Evolutionary conservation across 2,888 invertebrate genomes (phyloP), one percentile per base, ranked within the genome.

Genomic region (Dioctria linearis): DNA sequence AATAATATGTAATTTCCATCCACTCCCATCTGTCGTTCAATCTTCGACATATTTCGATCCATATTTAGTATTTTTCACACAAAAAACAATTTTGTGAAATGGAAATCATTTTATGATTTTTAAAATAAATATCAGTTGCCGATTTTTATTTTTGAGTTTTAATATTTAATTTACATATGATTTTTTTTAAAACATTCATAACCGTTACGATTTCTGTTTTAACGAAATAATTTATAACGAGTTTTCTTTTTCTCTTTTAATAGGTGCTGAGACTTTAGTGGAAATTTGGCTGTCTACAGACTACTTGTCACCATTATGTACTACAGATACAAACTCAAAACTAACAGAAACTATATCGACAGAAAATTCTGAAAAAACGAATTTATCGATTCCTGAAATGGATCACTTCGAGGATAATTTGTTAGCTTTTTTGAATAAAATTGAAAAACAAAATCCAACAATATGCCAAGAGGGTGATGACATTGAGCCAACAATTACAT

Each of bases 181-280:
- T n/a, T n/a, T n/a, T n/a, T n/a, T n/a, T n/a, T n/a, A n/a, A n/a
- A n/a, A n/a, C n/a, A n/a, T n/a, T n/a, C n/a, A n/a, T n/a, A n/a
- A n/a, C n/a, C n/a, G n/a, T n/a, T n/a, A n/a, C n/a, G n/a, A n/a
- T n/a, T n/a, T n/a, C n/a, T n/a, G n/a, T 25, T 25, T 25, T 25
- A 25, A 25, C 25, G 1, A 25, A 25, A 25, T 25, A 25, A 25
- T 25, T 25, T 25, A 25, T 25, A 25, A 25, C 25, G 25, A 25
- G 25, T 25, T 25, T 25, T 25, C 25, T 25, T 25, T n/a, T 25
- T 25, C 25, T 25, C 80, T 83, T 83, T 61, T 88, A 90, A 11
- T 88, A 93, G 95, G 96, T 61, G 93, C 94, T 9, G 96, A 97
- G 90, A 96, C 96, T 0, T 86, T 94, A 8, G 92, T 94, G 0